These are phyloP conservation scores for Ormyrus nitidulus DNA, from an alignment of 2,888 invertebrate genomes.

Conservation along the genomic window DNA sequence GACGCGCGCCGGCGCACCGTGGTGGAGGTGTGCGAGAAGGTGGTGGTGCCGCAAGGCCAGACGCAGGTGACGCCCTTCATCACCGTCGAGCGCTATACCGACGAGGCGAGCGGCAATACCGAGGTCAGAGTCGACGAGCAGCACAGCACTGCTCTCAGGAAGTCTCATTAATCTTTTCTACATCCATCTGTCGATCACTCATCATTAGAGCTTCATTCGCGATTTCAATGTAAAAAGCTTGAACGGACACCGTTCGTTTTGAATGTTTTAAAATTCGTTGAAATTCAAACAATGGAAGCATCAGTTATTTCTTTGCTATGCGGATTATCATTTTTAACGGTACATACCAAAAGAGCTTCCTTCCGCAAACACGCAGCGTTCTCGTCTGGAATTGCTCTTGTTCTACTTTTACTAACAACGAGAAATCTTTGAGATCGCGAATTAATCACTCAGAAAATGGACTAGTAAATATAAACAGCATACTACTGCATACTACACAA, in stretches of 20 bases:
- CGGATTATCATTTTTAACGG: neutral
- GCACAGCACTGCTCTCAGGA: slow-evolving; percentile 59
- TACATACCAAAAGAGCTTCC: neutral
- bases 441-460: slow-evolving; percentile 17
- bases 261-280: too few species aligned
- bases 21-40: slow-evolving; percentile 72
- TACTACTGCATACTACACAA: too few species aligned
- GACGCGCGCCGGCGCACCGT: slow-evolving; percentile 52
- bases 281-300: too few species aligned
- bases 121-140: slow-evolving; percentile 64
- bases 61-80: slow-evolving; percentile 67
- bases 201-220: too few species aligned
- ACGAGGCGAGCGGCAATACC: slow-evolving; percentile 61
- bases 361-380: neutral
- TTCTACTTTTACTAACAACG: slow-evolving; percentile 10
- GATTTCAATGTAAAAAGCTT: too few species aligned
- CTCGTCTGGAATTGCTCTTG: slow-evolving; percentile 3
- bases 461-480: too few species aligned
- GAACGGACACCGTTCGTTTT: too few species aligned
- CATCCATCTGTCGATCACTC: slow-evolving; percentile 24
- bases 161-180: slow-evolving; percentile 43
- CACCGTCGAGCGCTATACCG: slow-evolving; percentile 67
- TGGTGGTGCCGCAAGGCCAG: slow-evolving; percentile 67
- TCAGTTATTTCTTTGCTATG: neutral
- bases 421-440: slow-evolving; percentile 34